phyloP scores from a whole-genome alignment of 2,797 vertebrate genomes.

The Scolopax rusticola region DNA sequence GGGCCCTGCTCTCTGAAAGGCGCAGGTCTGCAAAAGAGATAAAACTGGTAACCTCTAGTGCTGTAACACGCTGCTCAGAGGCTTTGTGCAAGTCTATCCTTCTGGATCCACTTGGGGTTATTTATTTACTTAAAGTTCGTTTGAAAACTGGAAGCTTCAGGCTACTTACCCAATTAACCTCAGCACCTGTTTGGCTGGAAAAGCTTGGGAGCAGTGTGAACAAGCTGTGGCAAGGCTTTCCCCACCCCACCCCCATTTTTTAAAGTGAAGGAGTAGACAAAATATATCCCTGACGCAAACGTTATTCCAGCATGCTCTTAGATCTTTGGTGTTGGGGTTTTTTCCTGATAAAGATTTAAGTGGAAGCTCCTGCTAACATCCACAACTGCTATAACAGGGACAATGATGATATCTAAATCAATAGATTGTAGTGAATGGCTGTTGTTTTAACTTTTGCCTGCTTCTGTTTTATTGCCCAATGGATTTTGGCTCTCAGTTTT shows the following conservation, averaged over 20 bases:
- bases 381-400: constrained; percentile 39
- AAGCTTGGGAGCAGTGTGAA: constrained; percentile 76
- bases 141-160: constrained; percentile 72
- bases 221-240: not conserved
- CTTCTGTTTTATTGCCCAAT: constrained; percentile 90
- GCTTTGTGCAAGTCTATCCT: constrained; percentile 72
- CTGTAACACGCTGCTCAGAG: constrained; percentile 63
- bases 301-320: not conserved
- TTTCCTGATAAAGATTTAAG: constrained; percentile 39
- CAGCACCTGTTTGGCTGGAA: constrained; percentile 84
- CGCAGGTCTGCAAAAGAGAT: constrained; percentile 87
- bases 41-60: constrained; percentile 66
- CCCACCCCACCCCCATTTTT: not conserved
- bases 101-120: constrained; percentile 78
- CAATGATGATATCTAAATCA: constrained; percentile 87
- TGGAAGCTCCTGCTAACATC: constrained; percentile 43
- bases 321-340: not conserved
- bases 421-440: constrained; percentile 78
- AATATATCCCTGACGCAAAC: not conserved
- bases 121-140: constrained; percentile 89
- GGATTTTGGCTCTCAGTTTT: constrained; percentile 86
- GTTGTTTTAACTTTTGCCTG: constrained; percentile 86
- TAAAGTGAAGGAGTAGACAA: not conserved
- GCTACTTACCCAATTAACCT: constrained; percentile 79
- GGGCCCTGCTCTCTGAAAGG: constrained; percentile 64